Conservation (phyloP, 1,140 invertebrate species). For the Trichonephila inaurata region DNA sequence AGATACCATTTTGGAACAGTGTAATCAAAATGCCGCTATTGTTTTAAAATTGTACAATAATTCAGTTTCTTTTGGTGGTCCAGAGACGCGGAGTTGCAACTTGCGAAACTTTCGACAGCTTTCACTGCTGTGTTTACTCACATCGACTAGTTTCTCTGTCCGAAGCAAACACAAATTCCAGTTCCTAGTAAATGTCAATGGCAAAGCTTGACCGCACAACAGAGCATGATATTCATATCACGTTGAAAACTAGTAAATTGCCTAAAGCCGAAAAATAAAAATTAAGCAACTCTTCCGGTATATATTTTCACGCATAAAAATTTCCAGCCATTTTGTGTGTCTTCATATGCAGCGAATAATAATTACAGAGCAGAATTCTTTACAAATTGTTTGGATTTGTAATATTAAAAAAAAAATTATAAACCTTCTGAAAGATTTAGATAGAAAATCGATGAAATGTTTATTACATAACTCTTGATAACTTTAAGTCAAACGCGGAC, state of each 20-base stretch:
- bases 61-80: too few species aligned
- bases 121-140: too few species aligned
- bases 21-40: too few species aligned
- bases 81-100: too few species aligned
- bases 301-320: neutral
- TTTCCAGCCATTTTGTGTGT: too few species aligned
- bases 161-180: neutral
- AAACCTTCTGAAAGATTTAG: neutral
- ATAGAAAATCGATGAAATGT: constrained; percentile 3
- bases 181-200: neutral
- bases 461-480: constrained; percentile 28
- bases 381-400: too few species aligned
- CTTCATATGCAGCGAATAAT: too few species aligned
- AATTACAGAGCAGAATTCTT: too few species aligned
- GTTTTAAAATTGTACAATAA: too few species aligned
- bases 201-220: neutral
- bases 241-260: neutral
- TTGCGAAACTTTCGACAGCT: neutral
- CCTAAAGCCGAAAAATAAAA: neutral
- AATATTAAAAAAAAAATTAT: neutral
- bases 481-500: neutral
- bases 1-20: neutral
- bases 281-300: neutral
- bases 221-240: constrained; percentile 8
- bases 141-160: too few species aligned